Evolutionary conservation across 2,113 vertebrate species (phyloP).

Genomic region (Cyprinodon brontotheroides): DNA sequence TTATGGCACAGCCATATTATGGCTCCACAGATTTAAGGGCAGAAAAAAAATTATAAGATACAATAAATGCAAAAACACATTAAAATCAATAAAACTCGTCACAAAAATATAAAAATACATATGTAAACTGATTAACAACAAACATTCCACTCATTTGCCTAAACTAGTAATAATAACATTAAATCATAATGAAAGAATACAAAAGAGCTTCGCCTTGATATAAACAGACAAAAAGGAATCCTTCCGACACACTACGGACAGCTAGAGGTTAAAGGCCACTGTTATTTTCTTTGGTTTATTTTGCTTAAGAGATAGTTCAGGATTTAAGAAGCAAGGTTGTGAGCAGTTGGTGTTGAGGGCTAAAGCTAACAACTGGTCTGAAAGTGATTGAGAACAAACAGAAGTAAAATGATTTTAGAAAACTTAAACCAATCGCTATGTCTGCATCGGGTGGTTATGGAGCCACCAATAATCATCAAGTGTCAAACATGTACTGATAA

Average conservation of each 20-base stretch:
- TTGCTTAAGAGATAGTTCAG: neutral
- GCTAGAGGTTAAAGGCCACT: conserved; percentile 57
- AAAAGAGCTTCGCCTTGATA: conserved; percentile 57
- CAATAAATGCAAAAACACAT: conserved; percentile 56
- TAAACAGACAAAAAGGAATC: conserved; percentile 60
- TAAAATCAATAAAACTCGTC: conserved; percentile 55
- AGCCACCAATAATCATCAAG: too few species aligned
- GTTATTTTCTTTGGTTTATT: conserved; percentile 50
- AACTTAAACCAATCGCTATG: too few species aligned
- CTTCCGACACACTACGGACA: conserved; percentile 49
- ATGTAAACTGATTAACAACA: conserved; percentile 78
- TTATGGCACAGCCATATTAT: conserved; percentile 67
- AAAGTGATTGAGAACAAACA: neutral
- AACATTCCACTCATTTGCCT: conserved; percentile 67
- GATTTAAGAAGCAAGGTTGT: neutral
- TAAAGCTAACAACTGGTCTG: neutral
- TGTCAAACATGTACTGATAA: too few species aligned
- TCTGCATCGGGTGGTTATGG: too few species aligned
- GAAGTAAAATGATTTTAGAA: too few species aligned
- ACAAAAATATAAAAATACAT: conserved; percentile 69
- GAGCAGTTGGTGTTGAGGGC: neutral
- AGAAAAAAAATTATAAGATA: conserved; percentile 58
- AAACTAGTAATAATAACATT: conserved; percentile 71
- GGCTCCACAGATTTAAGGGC: conserved; percentile 62
- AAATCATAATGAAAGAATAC: conserved; percentile 70